Base-by-base conservation (phyloP, 2,888 invertebrate genomes). In the Drosophila histrio region DNA sequence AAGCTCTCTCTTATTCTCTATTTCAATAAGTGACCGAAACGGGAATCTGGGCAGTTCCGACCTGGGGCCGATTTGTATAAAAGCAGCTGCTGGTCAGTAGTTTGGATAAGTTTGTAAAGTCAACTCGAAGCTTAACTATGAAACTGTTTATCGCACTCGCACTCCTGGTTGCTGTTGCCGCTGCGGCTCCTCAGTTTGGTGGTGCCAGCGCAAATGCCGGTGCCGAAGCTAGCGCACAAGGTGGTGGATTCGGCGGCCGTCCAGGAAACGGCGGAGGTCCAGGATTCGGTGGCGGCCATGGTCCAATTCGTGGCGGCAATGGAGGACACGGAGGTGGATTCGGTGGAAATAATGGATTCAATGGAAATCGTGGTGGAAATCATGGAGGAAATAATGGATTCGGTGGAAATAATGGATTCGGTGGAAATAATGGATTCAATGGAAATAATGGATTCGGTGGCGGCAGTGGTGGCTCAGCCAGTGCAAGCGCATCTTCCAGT, bases 141-240 rank as follows among this genome's bases (percentile, higher is more conserved):
- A 80, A 80, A 62, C 38, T 80, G 19, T 81, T 80, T 26, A 59
- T 80, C 43, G 78, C 61, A 38, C 61, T 80, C 13, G 54, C 69
- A 36, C 52, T 62, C 58, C 62, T 71, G 60, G 52, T 68, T 57
- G 78, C 68, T 30, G 66, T 57, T 36, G 82, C 73, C 6, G 49
- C 75, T 9, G 75, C 73, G 1, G 1, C 54, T 8, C 73, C 73
- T 8, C 73, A 74, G 44, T 47, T 24, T 13, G 61, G 66, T 7
- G 50, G 53, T 2, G 46, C 52, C 3, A 19, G 15, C 1, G 44
- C 60, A 13, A 39, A 21, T 2, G 71, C 78, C 0, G 38, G 11
- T 1, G 75, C 80, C 5, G 47, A 21, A 1, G 57, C 63, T 0
- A 39, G 39, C 11, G 61, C 28, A 4, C 19, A 53, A 3, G 59